Percentiles rank a stretch among this genome's conserved stretches.
phyloP scores from a whole-genome alignment of 2,797 vertebrate species.

The Muscicapa comitata region DNA sequence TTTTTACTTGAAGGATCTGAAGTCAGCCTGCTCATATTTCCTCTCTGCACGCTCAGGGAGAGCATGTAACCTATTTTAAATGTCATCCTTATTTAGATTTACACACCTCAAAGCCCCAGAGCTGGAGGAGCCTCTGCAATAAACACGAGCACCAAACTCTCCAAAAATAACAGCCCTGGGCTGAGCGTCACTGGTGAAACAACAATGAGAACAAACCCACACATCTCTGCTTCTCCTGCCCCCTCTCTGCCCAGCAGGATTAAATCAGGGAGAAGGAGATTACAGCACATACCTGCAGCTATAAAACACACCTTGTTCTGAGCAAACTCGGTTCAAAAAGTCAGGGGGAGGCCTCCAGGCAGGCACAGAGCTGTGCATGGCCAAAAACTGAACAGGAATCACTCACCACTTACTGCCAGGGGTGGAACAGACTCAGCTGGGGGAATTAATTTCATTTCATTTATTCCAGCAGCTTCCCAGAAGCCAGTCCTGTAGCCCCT shows the following conservation, averaged over 20 bases:
- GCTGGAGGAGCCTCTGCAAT: background rate
- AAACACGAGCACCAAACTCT: background rate
- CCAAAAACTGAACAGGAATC: background rate
- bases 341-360: background rate
- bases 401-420: background rate
- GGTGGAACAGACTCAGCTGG: too few relatives aligned
- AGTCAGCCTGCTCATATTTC: background rate
- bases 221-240: background rate
- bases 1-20: background rate
- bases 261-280: background rate
- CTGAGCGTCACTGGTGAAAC: background rate
- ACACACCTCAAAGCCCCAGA: background rate
- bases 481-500: background rate
- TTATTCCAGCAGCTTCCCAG: background rate
- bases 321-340: background rate
- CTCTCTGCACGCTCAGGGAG: background rate
- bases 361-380: fast-evolving
- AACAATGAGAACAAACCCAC: background rate
- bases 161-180: constrained; percentile 35
- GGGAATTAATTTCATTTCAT: background rate
- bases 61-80: background rate
- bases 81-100: constrained; percentile 39
- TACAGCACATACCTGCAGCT: background rate
- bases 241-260: background rate
- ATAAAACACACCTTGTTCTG: background rate